Base-by-base conservation (phyloP, 1,140 invertebrate genomes). In the Gonatopus flavifemur region DNA sequence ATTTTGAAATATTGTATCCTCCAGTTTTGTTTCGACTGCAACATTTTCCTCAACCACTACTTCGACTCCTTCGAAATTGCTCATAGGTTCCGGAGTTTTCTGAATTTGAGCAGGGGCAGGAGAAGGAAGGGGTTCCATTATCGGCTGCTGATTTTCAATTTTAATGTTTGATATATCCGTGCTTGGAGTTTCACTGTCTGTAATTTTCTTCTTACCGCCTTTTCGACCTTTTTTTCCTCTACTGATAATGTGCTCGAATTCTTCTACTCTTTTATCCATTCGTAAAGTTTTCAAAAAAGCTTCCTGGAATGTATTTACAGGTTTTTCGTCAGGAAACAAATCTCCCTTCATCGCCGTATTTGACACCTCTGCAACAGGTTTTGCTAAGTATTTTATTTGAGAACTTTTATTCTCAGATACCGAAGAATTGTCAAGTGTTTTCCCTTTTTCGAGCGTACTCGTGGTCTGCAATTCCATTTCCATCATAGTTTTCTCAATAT, bases 271-370 rank as follows among this genome's bases (percentile, higher is more conserved):
- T 18, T 70, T 66, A 9, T 72, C 66, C n/a, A 62, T 64, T 8
- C 69, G 55, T 33, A 67, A 52, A 20, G 68, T 70, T 35, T 72
- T 68, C n/a, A 69, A 36, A 25, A 68, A 67, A 43, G 64, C 64
- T 39, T 72, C 69, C 37, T 72, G 70, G 37, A 71, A 69, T 30
- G 68, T 56, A 42, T 69, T 66, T n/a, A 62, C 30, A 18, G 62
- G 41, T 21, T 58, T 62, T 9, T 67, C 62, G 7, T 67, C 62
- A 7, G 32, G 13, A 9, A 49, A 24, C 7, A 28, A 21, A n/a
- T 57, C 57, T 38, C 61, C 59, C 7, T 62, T 55, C 3, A n/a
- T n/a, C n/a, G n/a, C n/a, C n/a, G n/a, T n/a, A 21, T 48, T 64
- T 67, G 20, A 36, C 28, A n/a, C 49, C 52, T 67, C 65, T 4